Percentiles rank a stretch among this genome's conserved stretches.
These are phyloP conservation scores for Thunnus maccoyii DNA, from an alignment of 2,113 vertebrate genomes.

Conservation along the genomic window DNA sequence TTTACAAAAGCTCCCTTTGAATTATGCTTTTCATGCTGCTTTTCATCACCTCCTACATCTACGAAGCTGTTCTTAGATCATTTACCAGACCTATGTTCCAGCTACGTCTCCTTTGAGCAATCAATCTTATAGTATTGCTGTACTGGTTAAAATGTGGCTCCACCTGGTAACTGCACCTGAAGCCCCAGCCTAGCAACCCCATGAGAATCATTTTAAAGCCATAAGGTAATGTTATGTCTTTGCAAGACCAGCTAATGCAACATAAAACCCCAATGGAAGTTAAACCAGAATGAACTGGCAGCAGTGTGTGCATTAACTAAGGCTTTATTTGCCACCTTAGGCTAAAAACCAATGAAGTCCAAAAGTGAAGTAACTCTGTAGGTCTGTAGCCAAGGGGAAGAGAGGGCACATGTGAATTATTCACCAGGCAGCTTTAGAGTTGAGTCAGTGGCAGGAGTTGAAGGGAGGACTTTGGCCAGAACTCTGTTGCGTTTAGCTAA, in stretches of 20 bases:
- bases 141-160: neutral
- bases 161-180: constrained; percentile 11
- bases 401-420: constrained; percentile 67
- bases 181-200: neutral
- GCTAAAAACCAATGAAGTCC: constrained; percentile 52
- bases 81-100: neutral
- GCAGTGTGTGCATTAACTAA: constrained; percentile 34
- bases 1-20: constrained; percentile 28
- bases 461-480: constrained; percentile 55
- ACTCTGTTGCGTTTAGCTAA: constrained; percentile 52
- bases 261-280: constrained; percentile 37
- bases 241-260: constrained; percentile 23
- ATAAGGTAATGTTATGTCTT: constrained; percentile 23
- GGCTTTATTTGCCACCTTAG: constrained; percentile 52
- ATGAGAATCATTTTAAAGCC: constrained; percentile 27
- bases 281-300: constrained; percentile 19
- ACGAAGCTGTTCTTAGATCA: constrained; percentile 10
- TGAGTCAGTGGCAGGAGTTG: constrained; percentile 51
- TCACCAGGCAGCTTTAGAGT: constrained; percentile 49
- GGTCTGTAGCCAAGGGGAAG: constrained; percentile 44
- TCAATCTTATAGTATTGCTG: constrained; percentile 9
- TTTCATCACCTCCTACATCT: constrained; percentile 17
- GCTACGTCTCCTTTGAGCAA: neutral
- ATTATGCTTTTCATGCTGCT: constrained; percentile 21
- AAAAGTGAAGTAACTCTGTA: constrained; percentile 43